Percentiles rank a stretch among this genome's conserved stretches.
These are phyloP conservation scores for Orussus abietinus DNA, from an alignment of 1,140 invertebrate species.

Conservation along the genomic window DNA sequence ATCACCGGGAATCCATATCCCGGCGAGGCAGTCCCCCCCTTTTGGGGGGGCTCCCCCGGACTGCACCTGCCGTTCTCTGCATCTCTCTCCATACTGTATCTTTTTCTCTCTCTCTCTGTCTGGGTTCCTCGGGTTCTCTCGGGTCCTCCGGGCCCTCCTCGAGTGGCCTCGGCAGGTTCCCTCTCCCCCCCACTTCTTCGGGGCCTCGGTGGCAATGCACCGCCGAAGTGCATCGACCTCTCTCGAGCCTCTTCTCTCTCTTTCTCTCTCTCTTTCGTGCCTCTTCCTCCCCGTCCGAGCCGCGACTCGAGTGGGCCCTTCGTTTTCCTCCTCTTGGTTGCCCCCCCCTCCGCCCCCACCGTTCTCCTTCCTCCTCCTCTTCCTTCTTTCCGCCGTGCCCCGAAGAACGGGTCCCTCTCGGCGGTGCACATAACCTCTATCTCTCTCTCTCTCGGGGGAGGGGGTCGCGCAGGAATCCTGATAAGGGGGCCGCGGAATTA, in stretches of 20 bases:
- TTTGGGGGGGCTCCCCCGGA: too few species aligned
- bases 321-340: constrained; percentile 8
- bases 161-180: not conserved
- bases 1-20: too few species aligned
- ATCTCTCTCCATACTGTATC: too few species aligned
- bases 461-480: constrained; percentile 40
- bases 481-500: constrained; percentile 44
- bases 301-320: not conserved
- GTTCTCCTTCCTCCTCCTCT: not conserved
- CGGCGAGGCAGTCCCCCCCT: too few species aligned
- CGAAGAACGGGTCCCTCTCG: constrained; percentile 35
- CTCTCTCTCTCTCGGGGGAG: constrained; percentile 30
- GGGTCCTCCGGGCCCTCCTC: not conserved
- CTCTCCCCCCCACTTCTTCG: not conserved
- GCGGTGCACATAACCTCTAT: constrained; percentile 13
- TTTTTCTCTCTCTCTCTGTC: constrained; percentile 8
- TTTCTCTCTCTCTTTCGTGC: constrained; percentile 21
- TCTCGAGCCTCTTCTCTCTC: constrained; percentile 14
- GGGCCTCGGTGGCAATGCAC: constrained; percentile 37
- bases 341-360: constrained; percentile 2
- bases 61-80: too few species aligned
- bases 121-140: not conserved
- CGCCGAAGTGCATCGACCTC: constrained; percentile 40
- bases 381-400: constrained; percentile 15
- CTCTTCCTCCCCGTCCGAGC: constrained; percentile 14